Evolutionary conservation across 2,888 invertebrate species (phyloP).

Genomic region (Taphrorychus bicolor): DNA sequence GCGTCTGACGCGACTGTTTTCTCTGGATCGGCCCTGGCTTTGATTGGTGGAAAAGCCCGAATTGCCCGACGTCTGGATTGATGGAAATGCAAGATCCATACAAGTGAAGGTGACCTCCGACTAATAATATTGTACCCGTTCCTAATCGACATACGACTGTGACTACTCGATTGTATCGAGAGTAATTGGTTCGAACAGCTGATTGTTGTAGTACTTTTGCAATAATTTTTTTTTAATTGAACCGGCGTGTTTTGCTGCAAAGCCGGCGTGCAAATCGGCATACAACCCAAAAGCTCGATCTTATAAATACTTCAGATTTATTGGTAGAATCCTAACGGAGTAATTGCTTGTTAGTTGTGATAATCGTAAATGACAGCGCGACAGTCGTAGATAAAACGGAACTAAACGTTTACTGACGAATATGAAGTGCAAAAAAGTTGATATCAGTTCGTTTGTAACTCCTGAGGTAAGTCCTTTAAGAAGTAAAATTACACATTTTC

Average conservation of each 20-base stretch:
- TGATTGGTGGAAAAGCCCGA: neutral
- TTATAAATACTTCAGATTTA: neutral
- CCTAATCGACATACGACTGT: neutral
- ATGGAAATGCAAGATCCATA: neutral
- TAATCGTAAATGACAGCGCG: too few species aligned
- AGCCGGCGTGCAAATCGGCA: neutral
- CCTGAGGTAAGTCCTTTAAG: slow-evolving; percentile 27
- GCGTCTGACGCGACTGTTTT: neutral
- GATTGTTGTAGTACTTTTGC: neutral
- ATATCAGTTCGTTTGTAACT: slow-evolving; percentile 19
- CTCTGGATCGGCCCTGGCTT: neutral
- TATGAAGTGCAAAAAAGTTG: slow-evolving; percentile 27
- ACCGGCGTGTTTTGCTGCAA: neutral
- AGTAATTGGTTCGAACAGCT: neutral
- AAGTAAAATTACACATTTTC: too few species aligned
- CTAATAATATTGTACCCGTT: neutral
- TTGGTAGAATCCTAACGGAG: too few species aligned
- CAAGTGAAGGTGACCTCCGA: slow-evolving; percentile 14
- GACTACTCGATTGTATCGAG: neutral
- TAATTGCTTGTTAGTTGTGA: too few species aligned
- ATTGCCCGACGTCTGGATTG: neutral
- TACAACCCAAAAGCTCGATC: neutral
- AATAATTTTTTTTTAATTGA: neutral
- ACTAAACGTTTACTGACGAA: too few species aligned
- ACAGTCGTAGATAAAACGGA: too few species aligned